A percentile compares a stretch with the other conserved stretches of the same genome.
Evolutionary conservation across 2,888 invertebrate species (phyloP).

Genomic region (Crossocerus cetratus): DNA sequence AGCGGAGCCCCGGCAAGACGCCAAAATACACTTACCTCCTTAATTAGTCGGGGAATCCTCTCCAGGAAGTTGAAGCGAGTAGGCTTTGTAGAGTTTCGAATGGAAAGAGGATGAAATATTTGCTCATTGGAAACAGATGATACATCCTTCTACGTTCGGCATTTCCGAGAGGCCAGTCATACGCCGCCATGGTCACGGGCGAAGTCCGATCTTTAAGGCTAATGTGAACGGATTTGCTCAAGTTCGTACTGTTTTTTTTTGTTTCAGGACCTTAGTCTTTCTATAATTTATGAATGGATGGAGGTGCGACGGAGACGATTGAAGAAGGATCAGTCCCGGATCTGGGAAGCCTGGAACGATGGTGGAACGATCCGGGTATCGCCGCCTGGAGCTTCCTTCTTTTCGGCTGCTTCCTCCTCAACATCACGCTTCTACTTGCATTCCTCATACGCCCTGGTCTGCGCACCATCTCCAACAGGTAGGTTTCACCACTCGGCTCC

Average conservation of each 20-base stretch:
- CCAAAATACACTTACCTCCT: too few species aligned
- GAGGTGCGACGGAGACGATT: slow-evolving; percentile 73
- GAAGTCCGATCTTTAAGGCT: neutral
- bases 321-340: slow-evolving; percentile 70
- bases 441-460: slow-evolving; percentile 86
- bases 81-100: neutral
- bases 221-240: neutral
- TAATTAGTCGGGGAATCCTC: too few species aligned
- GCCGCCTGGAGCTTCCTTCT: slow-evolving; percentile 77
- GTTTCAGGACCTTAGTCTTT: slow-evolving; percentile 62
- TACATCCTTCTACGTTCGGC: neutral
- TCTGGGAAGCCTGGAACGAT: slow-evolving; percentile 72
- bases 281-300: slow-evolving; percentile 76
- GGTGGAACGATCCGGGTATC: slow-evolving; percentile 69
- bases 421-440: slow-evolving; percentile 85
- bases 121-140: neutral
- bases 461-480: slow-evolving; percentile 89
- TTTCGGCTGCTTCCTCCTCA: slow-evolving; percentile 84
- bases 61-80: too few species aligned
- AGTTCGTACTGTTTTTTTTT: slow-evolving; percentile 7
- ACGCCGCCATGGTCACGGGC: neutral
- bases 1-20: too few species aligned
- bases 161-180: too few species aligned
- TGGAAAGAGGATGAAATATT: neutral
- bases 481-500: slow-evolving; percentile 63